Evolutionary conservation across 2,888 invertebrate species (phyloP).

Genomic region (Eupithecia vulgata): DNA sequence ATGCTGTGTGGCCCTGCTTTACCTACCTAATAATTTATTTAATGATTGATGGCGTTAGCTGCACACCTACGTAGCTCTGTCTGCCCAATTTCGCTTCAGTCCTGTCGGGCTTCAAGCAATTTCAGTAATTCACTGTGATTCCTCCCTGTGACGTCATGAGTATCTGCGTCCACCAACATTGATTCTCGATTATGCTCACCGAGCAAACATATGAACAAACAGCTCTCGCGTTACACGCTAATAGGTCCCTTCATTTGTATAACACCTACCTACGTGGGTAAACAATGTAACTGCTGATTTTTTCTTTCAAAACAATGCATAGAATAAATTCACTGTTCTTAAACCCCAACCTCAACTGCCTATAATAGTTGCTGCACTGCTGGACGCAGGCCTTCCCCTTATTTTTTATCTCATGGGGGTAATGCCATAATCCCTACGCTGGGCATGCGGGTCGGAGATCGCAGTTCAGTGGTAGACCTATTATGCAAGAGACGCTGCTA

Average conservation of each 20-base stretch:
- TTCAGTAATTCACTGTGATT: slow-evolving; percentile 2
- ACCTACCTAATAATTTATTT: background rate
- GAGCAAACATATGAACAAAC: slow-evolving; percentile 41
- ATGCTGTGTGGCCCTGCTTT: background rate
- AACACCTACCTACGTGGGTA: background rate
- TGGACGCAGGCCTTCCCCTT: no score
- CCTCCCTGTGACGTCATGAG: slow-evolving; percentile 28
- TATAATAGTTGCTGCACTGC: no score
- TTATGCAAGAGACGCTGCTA: no score
- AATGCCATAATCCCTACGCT: no score
- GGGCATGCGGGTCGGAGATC: no score
- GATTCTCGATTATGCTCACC: slow-evolving; percentile 44
- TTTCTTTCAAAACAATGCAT: background rate
- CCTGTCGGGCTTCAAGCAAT: slow-evolving; percentile 5
- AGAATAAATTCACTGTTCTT: background rate
- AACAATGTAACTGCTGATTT: background rate
- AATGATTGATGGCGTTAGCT: background rate
- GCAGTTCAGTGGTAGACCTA: no score
- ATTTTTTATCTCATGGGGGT: no score
- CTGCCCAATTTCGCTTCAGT: background rate
- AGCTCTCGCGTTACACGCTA: slow-evolving; percentile 35
- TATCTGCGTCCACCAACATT: slow-evolving; percentile 39
- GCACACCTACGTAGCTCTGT: background rate
- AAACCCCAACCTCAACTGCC: no score
- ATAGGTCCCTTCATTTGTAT: slow-evolving; percentile 20